These are phyloP conservation scores for Acridotheres tristis DNA, from an alignment of 2,797 vertebrate species.

Conservation along the genomic window DNA sequence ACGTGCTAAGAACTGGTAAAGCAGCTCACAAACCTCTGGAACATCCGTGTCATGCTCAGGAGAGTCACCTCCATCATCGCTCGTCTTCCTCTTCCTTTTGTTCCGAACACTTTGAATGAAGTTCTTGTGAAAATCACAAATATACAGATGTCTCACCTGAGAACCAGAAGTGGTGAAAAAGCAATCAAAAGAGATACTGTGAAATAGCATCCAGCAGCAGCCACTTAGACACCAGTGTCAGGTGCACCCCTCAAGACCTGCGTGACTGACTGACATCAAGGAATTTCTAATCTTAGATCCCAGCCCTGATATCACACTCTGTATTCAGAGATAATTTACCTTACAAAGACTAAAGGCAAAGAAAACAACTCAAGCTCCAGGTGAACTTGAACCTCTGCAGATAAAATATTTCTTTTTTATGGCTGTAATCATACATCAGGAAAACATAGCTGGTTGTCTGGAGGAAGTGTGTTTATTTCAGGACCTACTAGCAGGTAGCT, in stretches of 20 bases:
- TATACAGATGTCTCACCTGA: conserved; percentile 95
- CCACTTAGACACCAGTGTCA: not conserved
- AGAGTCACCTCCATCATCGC: conserved; percentile 97
- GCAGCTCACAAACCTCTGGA: conserved; percentile 84
- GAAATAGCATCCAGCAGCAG: not conserved
- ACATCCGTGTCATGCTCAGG: conserved; percentile 95
- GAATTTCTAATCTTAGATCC: not conserved
- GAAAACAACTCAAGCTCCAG: not conserved
- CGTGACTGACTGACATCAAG: not conserved
- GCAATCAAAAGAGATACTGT: not conserved
- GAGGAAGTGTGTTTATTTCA: not conserved
- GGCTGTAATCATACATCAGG: not conserved
- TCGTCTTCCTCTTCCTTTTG: conserved; percentile 98
- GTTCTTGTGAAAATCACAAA: conserved; percentile 99
- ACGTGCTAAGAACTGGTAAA: not conserved
- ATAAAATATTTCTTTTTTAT: not conserved
- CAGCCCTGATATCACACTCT: not conserved
- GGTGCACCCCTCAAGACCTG: not conserved
- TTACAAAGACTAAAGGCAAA: not conserved
- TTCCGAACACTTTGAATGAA: conserved; percentile 98
- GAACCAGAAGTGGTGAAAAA: conserved; percentile 4
- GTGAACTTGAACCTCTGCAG: not conserved
- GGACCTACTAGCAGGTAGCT: not conserved
- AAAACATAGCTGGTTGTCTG: not conserved
- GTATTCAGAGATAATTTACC: not conserved